Conservation (phyloP, 2,797 vertebrate species). For the Lindbergichthys nudifrons region DNA sequence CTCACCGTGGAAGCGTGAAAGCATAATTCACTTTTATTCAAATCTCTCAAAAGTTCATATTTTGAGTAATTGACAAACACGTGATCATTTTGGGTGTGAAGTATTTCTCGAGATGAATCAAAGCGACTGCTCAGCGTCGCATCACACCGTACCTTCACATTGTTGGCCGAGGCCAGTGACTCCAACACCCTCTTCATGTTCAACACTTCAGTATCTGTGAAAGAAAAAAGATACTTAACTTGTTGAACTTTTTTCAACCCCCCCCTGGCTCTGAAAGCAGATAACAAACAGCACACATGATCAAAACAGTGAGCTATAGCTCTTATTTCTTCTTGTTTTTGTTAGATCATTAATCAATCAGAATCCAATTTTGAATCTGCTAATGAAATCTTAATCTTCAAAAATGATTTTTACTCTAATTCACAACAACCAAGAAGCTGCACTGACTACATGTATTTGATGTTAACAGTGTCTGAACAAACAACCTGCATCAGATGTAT, state of each 20-base stretch:
- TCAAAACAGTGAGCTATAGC: conserved; percentile 8
- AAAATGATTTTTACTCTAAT: no score
- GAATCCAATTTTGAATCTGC: not conserved
- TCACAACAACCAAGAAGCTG: no score
- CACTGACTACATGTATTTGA: not conserved
- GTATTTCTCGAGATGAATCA: not conserved
- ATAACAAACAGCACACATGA: conserved; percentile 22
- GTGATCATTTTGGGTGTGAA: no score
- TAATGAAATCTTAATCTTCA: not conserved
- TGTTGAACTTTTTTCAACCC: conserved; percentile 2
- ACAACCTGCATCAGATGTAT: conserved; percentile 1
- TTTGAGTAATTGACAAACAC: no score
- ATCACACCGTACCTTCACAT: conserved; percentile 89
- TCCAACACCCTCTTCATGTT: conserved; percentile 92
- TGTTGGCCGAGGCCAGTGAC: conserved; percentile 89
- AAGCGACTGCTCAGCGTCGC: not conserved
- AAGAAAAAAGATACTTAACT: not conserved
- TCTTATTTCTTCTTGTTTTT: conserved; percentile 20
- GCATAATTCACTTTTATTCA: no score
- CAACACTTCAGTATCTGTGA: conserved; percentile 90
- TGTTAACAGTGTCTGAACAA: conserved; percentile 2
- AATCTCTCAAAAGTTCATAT: no score
- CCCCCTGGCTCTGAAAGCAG: not conserved
- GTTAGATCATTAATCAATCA: not conserved
- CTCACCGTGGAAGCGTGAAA: no score